These are phyloP conservation scores for Leptonema lineaticorne DNA, from an alignment of 1,140 invertebrate species.

Conservation along the genomic window DNA sequence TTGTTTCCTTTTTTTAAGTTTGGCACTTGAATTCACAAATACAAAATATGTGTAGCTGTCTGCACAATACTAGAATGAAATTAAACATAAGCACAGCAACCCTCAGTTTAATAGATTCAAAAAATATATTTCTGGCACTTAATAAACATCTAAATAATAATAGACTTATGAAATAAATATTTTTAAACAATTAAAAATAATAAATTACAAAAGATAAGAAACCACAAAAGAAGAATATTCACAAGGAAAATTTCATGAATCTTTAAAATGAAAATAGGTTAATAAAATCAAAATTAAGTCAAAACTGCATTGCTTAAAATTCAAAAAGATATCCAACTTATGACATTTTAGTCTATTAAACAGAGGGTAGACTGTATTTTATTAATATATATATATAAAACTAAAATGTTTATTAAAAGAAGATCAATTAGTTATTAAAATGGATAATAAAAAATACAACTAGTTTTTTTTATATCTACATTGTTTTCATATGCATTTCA, in stretches of 20 bases:
- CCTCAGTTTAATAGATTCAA: no score
- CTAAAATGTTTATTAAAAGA: neutral
- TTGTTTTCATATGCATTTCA: no score
- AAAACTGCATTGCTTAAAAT: slow-evolving; percentile 37
- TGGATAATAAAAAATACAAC: neutral
- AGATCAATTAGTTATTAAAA: neutral
- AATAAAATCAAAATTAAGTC: slow-evolving; percentile 4
- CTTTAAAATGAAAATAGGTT: neutral
- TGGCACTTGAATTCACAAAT: no score
- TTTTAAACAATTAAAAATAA: no score
- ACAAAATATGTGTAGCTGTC: no score
- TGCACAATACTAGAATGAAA: no score
- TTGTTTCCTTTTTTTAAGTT: no score
- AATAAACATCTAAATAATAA: no score
- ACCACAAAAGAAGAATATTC: neutral
- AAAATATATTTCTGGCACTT: no score
- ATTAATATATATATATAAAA: neutral
- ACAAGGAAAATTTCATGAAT: neutral
- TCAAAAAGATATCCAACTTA: neutral
- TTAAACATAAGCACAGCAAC: no score
- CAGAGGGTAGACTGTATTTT: slow-evolving; percentile 25
- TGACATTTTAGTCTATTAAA: neutral
- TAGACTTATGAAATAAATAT: no score
- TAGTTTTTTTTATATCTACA: no score
- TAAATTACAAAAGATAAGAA: neutral